Evolutionary conservation across 2,797 vertebrate species (phyloP).

Genomic region (Mus caroli): DNA sequence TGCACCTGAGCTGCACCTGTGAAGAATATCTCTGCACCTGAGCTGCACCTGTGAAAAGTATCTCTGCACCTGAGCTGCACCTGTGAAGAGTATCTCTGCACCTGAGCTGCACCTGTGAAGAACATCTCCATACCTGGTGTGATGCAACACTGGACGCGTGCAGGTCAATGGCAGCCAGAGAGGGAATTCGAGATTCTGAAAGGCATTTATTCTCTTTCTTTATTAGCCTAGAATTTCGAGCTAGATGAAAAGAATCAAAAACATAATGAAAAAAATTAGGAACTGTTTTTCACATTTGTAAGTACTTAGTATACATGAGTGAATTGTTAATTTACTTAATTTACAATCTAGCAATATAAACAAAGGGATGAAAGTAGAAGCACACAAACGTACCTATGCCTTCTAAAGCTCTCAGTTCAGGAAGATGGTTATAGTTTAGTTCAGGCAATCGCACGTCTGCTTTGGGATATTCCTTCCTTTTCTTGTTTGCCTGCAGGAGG

Average conservation of each 20-base stretch:
- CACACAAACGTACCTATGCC: slow-evolving; percentile 72
- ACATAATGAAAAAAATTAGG: slow-evolving; percentile 57
- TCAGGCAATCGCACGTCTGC: slow-evolving; percentile 88
- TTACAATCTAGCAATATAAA: slow-evolving; percentile 53
- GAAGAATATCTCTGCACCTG: too few species aligned
- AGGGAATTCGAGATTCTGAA: slow-evolving; percentile 88
- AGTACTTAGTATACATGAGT: not conserved
- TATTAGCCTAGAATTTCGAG: slow-evolving; percentile 84
- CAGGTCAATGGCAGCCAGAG: slow-evolving; percentile 87
- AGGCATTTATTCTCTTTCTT: slow-evolving; percentile 88
- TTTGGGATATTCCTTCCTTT: slow-evolving; percentile 86
- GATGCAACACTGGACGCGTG: slow-evolving; percentile 81
- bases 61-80: too few species aligned
- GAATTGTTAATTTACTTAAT: slow-evolving; percentile 39
- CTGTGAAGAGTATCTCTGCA: too few species aligned
- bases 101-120: too few species aligned
- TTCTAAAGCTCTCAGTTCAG: slow-evolving; percentile 87
- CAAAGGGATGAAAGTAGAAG: not conserved
- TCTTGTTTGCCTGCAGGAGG: slow-evolving; percentile 86
- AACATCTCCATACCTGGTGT: slow-evolving; percentile 85
- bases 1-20: not conserved
- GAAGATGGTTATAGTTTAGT: slow-evolving; percentile 86
- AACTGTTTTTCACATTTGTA: slow-evolving; percentile 18
- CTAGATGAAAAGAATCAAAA: slow-evolving; percentile 81
- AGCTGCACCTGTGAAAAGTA: too few species aligned